phyloP scores from a whole-genome alignment of 1,140 invertebrate genomes.

The Lucilia sericata region DNA sequence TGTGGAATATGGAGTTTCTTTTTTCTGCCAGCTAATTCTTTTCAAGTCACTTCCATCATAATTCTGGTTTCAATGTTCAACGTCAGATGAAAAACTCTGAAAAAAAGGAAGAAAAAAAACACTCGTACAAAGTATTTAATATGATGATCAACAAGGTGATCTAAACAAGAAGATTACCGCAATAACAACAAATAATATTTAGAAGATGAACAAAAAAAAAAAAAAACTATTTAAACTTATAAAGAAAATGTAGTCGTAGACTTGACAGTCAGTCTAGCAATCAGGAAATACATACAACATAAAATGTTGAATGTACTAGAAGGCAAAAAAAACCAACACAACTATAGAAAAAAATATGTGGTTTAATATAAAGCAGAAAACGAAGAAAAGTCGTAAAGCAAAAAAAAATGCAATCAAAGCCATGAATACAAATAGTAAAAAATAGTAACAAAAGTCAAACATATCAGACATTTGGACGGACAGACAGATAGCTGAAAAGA shows the following conservation, averaged over 20 bases:
- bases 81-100: neutral
- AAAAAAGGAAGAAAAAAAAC: too few species aligned
- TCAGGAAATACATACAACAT: slow-evolving; percentile 20
- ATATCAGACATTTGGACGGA: slow-evolving; percentile 2
- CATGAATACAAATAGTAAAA: neutral
- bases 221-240: neutral
- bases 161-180: slow-evolving; percentile 37
- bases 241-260: neutral
- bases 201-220: neutral
- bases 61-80: slow-evolving; percentile 4
- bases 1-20: neutral
- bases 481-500: neutral
- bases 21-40: neutral
- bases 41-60: slow-evolving; percentile 21
- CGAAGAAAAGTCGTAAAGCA: neutral
- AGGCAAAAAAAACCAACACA: neutral
- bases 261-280: slow-evolving; percentile 26
- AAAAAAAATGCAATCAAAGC: neutral
- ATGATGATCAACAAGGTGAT: slow-evolving; percentile 38
- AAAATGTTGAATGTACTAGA: too few species aligned
- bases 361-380: slow-evolving; percentile 15
- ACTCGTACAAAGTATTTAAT: neutral
- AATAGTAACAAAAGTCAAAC: neutral
- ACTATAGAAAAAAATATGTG: neutral
- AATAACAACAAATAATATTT: neutral